These are phyloP conservation scores for Tarsius wallacei DNA, from an alignment of 2,797 vertebrate species.

Conservation along the genomic window DNA sequence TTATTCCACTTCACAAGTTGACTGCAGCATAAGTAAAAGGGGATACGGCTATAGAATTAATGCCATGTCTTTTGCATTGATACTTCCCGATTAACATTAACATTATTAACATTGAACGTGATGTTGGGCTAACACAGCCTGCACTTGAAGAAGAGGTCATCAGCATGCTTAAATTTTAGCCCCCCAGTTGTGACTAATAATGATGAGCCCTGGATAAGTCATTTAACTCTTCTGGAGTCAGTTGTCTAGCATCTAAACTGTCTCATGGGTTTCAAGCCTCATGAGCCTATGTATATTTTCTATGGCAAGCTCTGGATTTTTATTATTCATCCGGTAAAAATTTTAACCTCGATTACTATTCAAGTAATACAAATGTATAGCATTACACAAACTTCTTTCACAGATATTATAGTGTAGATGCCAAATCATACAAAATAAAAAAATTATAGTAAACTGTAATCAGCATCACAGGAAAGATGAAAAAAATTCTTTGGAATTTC, in stretches of 20 bases:
- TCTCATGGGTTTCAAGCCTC: background rate
- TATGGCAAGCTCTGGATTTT: background rate
- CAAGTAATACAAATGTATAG: background rate
- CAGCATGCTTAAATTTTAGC: background rate
- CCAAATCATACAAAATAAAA: background rate
- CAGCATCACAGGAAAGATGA: background rate
- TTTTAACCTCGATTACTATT: background rate
- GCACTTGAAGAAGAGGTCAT: background rate
- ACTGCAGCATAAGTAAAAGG: background rate
- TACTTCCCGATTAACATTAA: background rate
- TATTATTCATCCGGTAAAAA: background rate
- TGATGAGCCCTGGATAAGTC: background rate
- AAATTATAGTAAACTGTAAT: background rate
- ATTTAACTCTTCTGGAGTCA: background rate
- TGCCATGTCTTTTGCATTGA: background rate
- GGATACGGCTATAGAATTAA: background rate
- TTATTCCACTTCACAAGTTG: constrained; percentile 22
- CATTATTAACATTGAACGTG: background rate
- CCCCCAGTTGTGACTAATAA: background rate
- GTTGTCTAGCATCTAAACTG: background rate
- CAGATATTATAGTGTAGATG: background rate
- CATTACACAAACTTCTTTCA: background rate
- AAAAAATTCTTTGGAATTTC: background rate
- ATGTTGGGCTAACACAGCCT: background rate
- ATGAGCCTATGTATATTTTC: background rate